Evolutionary conservation across 2,888 invertebrate species (phyloP).

Genomic region (Dascillus cervinus): DNA sequence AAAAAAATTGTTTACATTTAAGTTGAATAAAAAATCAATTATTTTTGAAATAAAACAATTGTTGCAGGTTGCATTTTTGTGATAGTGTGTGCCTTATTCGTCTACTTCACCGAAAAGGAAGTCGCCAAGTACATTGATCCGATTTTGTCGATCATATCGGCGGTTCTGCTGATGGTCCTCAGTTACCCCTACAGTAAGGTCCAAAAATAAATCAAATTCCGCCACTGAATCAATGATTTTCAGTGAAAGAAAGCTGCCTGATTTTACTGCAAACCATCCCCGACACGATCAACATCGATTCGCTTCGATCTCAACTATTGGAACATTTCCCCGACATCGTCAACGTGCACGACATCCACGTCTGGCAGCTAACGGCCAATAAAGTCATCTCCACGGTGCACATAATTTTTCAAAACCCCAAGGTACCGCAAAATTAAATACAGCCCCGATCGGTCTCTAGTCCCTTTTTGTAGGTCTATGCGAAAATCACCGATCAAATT

Average conservation of each 20-base stretch:
- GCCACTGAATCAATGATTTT: slow-evolving; percentile 15
- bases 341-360: slow-evolving; percentile 80
- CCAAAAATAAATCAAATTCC: slow-evolving; percentile 1
- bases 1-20: too few species aligned
- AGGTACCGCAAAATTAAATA: slow-evolving; percentile 34
- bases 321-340: slow-evolving; percentile 61
- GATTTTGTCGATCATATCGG: slow-evolving; percentile 65
- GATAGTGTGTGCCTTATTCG: slow-evolving; percentile 55
- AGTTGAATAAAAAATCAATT: too few species aligned
- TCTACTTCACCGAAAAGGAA: slow-evolving; percentile 50
- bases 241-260: slow-evolving; percentile 83
- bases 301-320: slow-evolving; percentile 56
- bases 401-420: slow-evolving; percentile 62
- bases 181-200: slow-evolving; percentile 77
- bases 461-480: slow-evolving; percentile 43
- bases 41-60: too few species aligned
- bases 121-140: slow-evolving; percentile 71
- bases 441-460: not conserved
- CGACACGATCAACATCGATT: slow-evolving; percentile 72
- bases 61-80: slow-evolving; percentile 65
- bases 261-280: slow-evolving; percentile 91
- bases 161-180: slow-evolving; percentile 59
- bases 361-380: slow-evolving; percentile 78
- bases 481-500: slow-evolving; percentile 52
- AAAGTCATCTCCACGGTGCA: slow-evolving; percentile 80